Evolutionary conservation across 2,113 vertebrate species (phyloP).

Genomic region (Astur gentilis): DNA sequence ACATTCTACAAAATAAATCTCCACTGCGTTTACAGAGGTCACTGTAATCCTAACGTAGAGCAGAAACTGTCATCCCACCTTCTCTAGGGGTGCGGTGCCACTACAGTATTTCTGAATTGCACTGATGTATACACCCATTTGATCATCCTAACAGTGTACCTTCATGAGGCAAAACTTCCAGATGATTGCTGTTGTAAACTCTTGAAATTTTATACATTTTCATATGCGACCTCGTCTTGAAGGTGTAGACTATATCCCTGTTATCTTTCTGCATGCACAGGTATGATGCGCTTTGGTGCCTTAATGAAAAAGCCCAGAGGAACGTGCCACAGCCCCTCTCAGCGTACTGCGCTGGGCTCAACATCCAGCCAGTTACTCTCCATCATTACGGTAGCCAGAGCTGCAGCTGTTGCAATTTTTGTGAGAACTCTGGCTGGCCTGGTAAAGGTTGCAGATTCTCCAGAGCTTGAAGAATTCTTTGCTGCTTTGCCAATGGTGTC

Average conservation of each 20-base stretch:
- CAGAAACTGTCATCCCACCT: background rate
- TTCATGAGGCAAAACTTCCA: background rate
- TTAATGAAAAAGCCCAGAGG: conserved; percentile 11
- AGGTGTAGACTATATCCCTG: background rate
- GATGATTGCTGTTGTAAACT: background rate
- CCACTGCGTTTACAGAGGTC: background rate
- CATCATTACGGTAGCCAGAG: background rate
- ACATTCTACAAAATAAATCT: background rate
- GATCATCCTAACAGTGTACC: background rate
- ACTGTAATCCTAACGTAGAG: background rate
- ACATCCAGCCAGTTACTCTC: background rate
- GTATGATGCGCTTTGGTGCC: background rate
- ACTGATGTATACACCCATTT: background rate
- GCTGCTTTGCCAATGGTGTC: background rate
- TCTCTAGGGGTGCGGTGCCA: background rate
- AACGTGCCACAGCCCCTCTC: background rate
- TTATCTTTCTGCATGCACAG: background rate
- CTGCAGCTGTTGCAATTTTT: background rate
- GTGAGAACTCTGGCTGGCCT: conserved; percentile 8
- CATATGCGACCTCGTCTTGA: background rate
- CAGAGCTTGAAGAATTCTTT: conserved; percentile 15
- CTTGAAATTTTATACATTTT: background rate
- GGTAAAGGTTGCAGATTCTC: conserved; percentile 29
- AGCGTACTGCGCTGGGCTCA: background rate
- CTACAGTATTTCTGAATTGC: background rate